These are phyloP conservation scores for Gasterosteus nipponicus DNA, from an alignment of 2,113 vertebrate species.

Conservation along the genomic window DNA sequence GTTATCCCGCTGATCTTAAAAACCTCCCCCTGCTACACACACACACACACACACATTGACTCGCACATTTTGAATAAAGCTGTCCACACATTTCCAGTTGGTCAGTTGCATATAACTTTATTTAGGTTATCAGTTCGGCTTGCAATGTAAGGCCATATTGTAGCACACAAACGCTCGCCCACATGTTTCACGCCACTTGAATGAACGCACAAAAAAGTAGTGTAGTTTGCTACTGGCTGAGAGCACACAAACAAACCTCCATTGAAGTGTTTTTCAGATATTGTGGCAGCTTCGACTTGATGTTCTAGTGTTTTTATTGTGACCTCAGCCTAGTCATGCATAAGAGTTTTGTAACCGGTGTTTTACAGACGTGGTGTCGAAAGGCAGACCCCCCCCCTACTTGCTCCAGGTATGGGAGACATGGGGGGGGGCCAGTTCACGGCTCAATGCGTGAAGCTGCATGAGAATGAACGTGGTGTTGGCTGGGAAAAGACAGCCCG, in stretches of 20 bases:
- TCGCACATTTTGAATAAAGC: slow-evolving; percentile 25
- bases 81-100: slow-evolving; percentile 24
- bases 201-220: slow-evolving; percentile 21
- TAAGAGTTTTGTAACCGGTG: neutral
- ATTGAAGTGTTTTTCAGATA: neutral
- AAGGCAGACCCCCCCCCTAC: neutral
- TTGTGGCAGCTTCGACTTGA: neutral
- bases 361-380: neutral
- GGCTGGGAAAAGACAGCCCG: neutral
- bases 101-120: slow-evolving; percentile 43
- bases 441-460: slow-evolving; percentile 7
- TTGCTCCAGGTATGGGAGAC: neutral
- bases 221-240: neutral
- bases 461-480: slow-evolving; percentile 7
- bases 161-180: slow-evolving; percentile 23
- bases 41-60: neutral
- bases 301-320: neutral
- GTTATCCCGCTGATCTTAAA: neutral
- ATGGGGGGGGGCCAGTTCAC: neutral
- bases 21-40: neutral
- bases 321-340: neutral
- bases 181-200: slow-evolving; percentile 43
- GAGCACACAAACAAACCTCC: no score
- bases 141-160: slow-evolving; percentile 43
- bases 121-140: slow-evolving; percentile 34